Conservation (phyloP, 2,797 vertebrate genomes). For the Anisognathus igniventris region DNA sequence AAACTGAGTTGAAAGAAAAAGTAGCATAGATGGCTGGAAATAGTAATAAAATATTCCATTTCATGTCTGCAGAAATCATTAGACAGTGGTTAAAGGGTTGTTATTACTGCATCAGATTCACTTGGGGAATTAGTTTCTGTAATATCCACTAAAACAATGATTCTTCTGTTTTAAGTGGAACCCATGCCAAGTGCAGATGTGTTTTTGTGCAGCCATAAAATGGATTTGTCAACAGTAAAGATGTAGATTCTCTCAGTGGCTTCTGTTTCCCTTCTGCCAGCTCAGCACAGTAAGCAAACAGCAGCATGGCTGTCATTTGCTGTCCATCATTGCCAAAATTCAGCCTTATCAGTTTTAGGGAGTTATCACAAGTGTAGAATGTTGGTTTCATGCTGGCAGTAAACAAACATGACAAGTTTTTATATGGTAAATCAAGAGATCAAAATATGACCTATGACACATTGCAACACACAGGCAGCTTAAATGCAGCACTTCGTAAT, state of each 20-base stretch:
- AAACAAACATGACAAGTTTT: neutral
- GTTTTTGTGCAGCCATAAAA: conserved; percentile 53
- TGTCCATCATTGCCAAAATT: neutral
- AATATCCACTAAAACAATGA: conserved; percentile 38
- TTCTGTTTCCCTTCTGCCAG: neutral
- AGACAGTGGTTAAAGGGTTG: conserved; percentile 45
- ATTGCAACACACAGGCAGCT: neutral
- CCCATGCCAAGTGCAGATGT: conserved; percentile 34
- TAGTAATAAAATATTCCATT: conserved; percentile 63
- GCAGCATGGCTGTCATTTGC: neutral
- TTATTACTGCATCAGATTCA: conserved; percentile 54
- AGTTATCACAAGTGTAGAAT: neutral
- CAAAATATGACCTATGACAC: neutral
- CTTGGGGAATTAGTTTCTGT: conserved; percentile 26
- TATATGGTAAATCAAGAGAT: neutral
- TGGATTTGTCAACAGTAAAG: conserved; percentile 44
- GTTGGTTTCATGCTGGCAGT: neutral
- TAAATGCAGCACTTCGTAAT: neutral
- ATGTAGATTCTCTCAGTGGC: neutral
- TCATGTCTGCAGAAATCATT: conserved; percentile 64
- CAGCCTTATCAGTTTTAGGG: neutral
- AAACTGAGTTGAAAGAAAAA: conserved; percentile 37
- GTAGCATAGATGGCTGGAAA: conserved; percentile 63
- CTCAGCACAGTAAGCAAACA: neutral
- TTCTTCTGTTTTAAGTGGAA: conserved; percentile 41